Percentiles rank a stretch among this genome's conserved stretches.
These are phyloP conservation scores for Equus przewalskii DNA, from an alignment of 2,113 vertebrate genomes.

Conservation along the genomic window DNA sequence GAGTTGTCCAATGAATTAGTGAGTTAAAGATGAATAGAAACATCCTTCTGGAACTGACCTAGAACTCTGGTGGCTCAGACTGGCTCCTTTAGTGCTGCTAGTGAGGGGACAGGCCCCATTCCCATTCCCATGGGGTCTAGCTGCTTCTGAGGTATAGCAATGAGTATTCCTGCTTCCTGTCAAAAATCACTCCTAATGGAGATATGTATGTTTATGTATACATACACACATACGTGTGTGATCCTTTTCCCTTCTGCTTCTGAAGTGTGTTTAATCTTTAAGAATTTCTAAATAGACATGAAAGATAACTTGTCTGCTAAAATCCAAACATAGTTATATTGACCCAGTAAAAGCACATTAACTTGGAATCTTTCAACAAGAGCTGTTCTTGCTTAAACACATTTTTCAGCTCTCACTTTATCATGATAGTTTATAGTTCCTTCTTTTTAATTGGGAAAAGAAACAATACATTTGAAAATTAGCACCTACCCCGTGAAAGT, in stretches of 20 bases:
- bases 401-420: constrained; percentile 12
- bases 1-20: background rate
- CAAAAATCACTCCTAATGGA: background rate
- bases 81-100: background rate
- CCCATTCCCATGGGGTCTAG: background rate
- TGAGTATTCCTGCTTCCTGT: background rate
- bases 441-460: background rate
- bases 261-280: background rate
- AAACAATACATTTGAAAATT: background rate
- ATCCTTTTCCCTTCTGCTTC: background rate
- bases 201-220: background rate
- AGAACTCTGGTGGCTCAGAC: background rate
- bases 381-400: background rate
- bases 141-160: background rate
- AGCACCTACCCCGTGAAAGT: background rate
- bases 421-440: background rate
- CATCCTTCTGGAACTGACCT: background rate
- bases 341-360: background rate
- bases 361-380: background rate
- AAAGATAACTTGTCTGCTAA: background rate
- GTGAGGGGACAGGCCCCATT: too few species aligned
- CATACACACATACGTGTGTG: too few species aligned
- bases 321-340: background rate
- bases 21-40: background rate
- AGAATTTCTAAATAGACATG: background rate